Evolutionary conservation across 1,140 invertebrate genomes (phyloP).

Genomic region (Aphelenchoides besseyi): DNA sequence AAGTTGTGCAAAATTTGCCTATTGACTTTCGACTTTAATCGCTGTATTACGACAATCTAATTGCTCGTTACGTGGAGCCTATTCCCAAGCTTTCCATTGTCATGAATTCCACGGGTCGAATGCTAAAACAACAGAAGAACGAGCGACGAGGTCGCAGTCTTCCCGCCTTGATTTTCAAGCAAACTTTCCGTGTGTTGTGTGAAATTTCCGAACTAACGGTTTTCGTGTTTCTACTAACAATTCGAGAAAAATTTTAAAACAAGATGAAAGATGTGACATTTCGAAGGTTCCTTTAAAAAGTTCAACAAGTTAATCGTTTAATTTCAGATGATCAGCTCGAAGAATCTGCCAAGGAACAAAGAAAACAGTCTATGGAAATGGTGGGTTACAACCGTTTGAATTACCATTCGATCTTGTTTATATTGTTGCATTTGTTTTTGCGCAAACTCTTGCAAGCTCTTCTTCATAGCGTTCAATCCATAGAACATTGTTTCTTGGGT

Average conservation of each 20-base stretch:
- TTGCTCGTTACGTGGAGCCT: too few relatives aligned
- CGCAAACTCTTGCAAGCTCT: background rate
- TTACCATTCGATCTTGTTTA: background rate
- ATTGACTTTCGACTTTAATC: background rate
- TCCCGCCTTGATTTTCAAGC: background rate
- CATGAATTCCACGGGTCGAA: background rate
- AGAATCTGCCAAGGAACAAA: background rate
- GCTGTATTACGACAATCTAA: background rate
- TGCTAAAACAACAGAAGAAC: background rate
- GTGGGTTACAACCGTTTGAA: background rate
- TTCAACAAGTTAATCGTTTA: background rate
- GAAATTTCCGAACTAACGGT: background rate
- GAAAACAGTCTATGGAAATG: background rate
- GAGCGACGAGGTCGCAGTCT: background rate
- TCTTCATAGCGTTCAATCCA: background rate
- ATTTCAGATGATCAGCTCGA: background rate
- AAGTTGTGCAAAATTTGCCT: background rate
- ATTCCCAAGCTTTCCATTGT: too few relatives aligned
- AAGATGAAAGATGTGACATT: constrained; percentile 1
- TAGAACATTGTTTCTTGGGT: background rate
- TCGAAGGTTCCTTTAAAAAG: background rate
- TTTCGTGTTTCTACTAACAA: constrained; percentile 1
- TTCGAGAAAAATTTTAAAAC: background rate
- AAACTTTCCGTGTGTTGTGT: background rate
- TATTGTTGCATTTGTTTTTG: background rate